Base-by-base conservation (phyloP, 2,797 vertebrate species). In the Lacerta agilis region DNA sequence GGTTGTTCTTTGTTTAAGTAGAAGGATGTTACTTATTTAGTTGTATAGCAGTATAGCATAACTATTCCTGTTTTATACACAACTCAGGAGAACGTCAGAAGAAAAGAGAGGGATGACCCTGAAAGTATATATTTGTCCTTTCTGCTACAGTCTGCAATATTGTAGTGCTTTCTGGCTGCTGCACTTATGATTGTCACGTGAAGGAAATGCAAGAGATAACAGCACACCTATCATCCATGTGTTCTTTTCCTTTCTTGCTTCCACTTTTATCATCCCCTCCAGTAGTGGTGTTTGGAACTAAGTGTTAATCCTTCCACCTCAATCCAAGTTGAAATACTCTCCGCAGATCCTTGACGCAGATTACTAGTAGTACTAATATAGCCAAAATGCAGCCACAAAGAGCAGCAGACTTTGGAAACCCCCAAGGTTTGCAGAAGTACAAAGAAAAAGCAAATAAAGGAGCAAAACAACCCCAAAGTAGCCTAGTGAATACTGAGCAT, bases 21-120 rank as follows among this genome's bases (percentile, higher is more conserved):
- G 25, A 89, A 84, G 87, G 72, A 45, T 90, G 4, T 36, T 85
- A 11, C 15, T 91, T 88, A 67, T 36, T 20, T 36, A 4, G 20
- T 79, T 86, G 82, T 5, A 3, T 91, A 11, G 3, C 49, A 55
- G 82, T 5, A 3, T 91, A 11, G 3, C 49, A 55, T 66, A 67
- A 20, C 82, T 93, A 69, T 25, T 80, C 2, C 3, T 91, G 86
- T 84, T 76, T 1, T 20, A 0, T 61, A 33, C 3, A 36, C 11
- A 87, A 88, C 25, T 45, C 84, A 80, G 0, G 27, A 86, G 10
- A 72, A 90, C 27, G 33, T 87, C 23, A 2, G 8, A 11, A 43
- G n/a, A 33, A n/a, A 25, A 33, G 38, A 58, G 33, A 33, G 45
- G 15, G 55, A 18, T n/a, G 11, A 20, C 33, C 36, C 72, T 76